These are phyloP conservation scores for Hofmannophila pseudospretella DNA, from an alignment of 2,888 invertebrate genomes.

Conservation along the genomic window DNA sequence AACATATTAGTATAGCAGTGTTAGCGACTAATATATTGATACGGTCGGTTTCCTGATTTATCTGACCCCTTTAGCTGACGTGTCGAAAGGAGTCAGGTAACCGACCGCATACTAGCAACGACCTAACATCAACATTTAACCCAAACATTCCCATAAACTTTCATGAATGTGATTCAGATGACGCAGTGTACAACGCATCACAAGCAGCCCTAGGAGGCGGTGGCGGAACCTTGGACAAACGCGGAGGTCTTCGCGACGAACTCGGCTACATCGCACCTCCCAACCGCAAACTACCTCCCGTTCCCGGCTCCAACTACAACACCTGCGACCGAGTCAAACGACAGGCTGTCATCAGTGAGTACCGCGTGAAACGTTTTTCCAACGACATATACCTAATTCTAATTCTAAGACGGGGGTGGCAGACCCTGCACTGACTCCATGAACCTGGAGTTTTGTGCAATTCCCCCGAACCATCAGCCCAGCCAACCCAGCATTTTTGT, in stretches of 20 bases:
- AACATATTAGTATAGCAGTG: too few relatives aligned
- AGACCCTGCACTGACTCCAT: too few relatives aligned
- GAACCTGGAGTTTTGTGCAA: too few relatives aligned
- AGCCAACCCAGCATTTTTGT: too few relatives aligned
- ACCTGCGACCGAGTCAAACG: conserved; percentile 96
- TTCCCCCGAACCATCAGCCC: too few relatives aligned
- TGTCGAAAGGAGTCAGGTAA: too few relatives aligned
- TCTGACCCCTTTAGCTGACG: background rate
- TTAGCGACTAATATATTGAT: too few relatives aligned
- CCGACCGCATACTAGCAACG: background rate
- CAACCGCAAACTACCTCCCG: conserved; percentile 93
- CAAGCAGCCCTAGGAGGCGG: conserved; percentile 80
- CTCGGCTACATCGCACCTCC: conserved; percentile 96
- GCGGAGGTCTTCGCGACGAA: conserved; percentile 89
- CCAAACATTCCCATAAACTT: background rate
- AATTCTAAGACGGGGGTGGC: too few relatives aligned
- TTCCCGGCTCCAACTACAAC: conserved; percentile 95
- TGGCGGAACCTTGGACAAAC: conserved; percentile 88
- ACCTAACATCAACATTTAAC: background rate
- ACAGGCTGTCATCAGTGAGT: conserved; percentile 95
- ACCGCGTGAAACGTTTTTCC: conserved; percentile 10
- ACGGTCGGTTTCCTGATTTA: too few relatives aligned
- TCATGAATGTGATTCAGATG: conserved; percentile 76
- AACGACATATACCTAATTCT: background rate
- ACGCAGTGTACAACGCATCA: conserved; percentile 94